A percentile compares a stretch with the other conserved stretches of the same genome.
Conservation (phyloP, 2,797 vertebrate species). For the Halcyon badia region DNA sequence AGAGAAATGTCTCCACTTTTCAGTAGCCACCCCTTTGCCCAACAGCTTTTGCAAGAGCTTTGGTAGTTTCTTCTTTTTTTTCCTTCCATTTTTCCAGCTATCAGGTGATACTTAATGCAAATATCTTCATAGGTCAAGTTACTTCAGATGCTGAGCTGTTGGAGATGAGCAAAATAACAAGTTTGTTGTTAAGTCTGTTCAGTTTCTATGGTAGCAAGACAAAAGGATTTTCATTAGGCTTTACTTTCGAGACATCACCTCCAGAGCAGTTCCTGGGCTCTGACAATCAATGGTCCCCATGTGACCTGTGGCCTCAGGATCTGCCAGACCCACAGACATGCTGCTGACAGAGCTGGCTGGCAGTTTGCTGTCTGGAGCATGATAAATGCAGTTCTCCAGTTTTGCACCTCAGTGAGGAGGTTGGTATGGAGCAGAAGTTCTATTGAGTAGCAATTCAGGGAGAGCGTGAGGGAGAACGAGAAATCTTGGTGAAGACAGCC, state of each 20-base stretch:
- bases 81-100: neutral
- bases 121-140: conserved; percentile 26
- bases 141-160: neutral
- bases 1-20: neutral
- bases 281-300: neutral
- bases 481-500: neutral
- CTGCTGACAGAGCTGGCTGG: neutral
- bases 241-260: neutral
- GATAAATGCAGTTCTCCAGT: neutral
- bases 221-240: conserved; percentile 2
- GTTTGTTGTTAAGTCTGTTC: neutral
- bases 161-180: conserved; percentile 7
- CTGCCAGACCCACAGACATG: neutral
- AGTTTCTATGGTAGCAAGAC: conserved; percentile 61
- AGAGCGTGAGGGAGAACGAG: neutral
- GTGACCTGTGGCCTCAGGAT: neutral
- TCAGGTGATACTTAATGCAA: neutral
- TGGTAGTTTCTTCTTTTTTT: neutral
- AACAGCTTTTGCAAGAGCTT: neutral
- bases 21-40: neutral
- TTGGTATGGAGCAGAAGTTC: neutral
- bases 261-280: neutral
- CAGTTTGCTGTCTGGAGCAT: neutral
- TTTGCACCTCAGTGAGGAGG: neutral
- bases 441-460: neutral